Percentiles rank a stretch among this genome's conserved stretches.
Conservation (phyloP, 2,888 invertebrate species). For the Carterocephalus palaemon region DNA sequence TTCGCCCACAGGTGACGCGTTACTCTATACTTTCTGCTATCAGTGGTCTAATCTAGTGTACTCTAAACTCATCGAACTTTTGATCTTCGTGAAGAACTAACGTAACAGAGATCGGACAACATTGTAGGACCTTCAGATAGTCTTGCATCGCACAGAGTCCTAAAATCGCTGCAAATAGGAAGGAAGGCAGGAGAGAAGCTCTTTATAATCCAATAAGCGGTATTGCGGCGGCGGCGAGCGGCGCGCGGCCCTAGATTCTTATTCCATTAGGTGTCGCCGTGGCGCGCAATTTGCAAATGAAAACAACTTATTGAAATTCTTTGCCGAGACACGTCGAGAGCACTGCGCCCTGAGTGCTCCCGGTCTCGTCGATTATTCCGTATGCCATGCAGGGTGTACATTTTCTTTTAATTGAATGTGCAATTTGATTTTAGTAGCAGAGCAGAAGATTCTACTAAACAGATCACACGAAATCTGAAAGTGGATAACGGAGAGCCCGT, state of each 20-base stretch:
- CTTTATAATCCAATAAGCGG: constrained; percentile 64
- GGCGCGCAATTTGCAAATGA: constrained; percentile 77
- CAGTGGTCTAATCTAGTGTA: no score
- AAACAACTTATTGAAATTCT: constrained; percentile 79
- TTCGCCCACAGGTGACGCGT: no score
- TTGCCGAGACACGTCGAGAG: constrained; percentile 52
- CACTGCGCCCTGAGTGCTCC: constrained; percentile 21
- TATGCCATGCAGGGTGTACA: constrained; percentile 42
- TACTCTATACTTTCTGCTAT: no score
- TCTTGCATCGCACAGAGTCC: background rate
- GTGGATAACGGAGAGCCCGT: no score
- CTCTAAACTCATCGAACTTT: no score
- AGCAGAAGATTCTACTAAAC: no score
- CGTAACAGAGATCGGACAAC: background rate
- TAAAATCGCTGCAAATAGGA: constrained; percentile 15
- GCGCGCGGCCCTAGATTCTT: constrained; percentile 61
- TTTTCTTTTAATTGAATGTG: constrained; percentile 32
- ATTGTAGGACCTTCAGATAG: constrained; percentile 28
- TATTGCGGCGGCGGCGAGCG: constrained; percentile 42
- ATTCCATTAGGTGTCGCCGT: constrained; percentile 74
- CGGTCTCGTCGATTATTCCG: constrained; percentile 31
- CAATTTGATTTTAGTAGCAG: constrained; percentile 6
- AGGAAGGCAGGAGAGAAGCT: constrained; percentile 33
- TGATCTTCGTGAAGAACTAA: no score
- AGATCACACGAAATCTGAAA: no score